Base-by-base conservation (phyloP, 2,888 invertebrate genomes). In the Volucella zonaria region DNA sequence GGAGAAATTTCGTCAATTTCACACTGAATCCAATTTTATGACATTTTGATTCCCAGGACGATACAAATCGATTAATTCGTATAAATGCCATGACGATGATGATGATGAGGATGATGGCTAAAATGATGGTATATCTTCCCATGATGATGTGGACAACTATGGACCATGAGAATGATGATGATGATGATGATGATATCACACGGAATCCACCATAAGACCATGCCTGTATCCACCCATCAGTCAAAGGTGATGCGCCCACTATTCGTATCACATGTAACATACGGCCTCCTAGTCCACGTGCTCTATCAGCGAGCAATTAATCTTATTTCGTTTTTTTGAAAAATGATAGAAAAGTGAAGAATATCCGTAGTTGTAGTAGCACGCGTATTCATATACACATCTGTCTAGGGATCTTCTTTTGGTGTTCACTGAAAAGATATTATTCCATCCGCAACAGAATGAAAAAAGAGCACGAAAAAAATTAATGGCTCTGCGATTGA, bases 11-110 rank as follows among this genome's bases (percentile, higher is more conserved):
- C 31, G 12, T 15, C 74, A 78, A 82, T 82, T 82, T 74, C 73
- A 78, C 62, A 67, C 59, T 68, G 73, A 78, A 59, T 74, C 56
- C 78, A 64, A 79, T 74, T 82, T 82, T 68, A 82, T 82, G 74
- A 49, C 74, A 74, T 79, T 78, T 68, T 82, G 82, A 82, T 78
- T 73, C 73, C 78, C 62, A 40, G 23, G 56, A 73, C 67, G 68
- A 71, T 73, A 73, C 73, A 74, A 74, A 62, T 78, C 73, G 82
- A 82, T 82, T 79, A 79, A 74, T 78, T 61, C 49, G 40, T 73
- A 73, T 73, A 78, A 66, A 66, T 64, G 51, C 31, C 31, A 38
- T 9, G 18, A 58, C 31, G 51, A 73, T 52, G 51, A 54, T 15
- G 51, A 76, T 31, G 71, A 78, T 66, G 66, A 70, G 40, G 52